A percentile compares a stretch with the other conserved stretches of the same genome.
These are phyloP conservation scores for Sebastes oblongus DNA, from an alignment of 2,797 vertebrate genomes.

Conservation along the genomic window DNA sequence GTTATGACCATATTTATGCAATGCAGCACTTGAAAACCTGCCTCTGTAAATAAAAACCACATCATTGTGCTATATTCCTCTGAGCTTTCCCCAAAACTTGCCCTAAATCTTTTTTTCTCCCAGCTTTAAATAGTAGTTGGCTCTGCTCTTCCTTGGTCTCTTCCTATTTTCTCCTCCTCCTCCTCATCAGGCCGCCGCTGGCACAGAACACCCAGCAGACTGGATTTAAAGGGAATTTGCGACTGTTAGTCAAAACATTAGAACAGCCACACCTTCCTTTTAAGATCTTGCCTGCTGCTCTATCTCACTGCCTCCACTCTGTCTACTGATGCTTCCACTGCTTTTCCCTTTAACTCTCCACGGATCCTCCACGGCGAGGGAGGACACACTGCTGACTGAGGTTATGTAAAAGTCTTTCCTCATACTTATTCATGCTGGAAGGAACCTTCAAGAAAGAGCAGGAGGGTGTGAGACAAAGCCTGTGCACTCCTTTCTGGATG, in stretches of 20 bases:
- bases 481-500: background rate
- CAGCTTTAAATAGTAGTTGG: conserved; percentile 42
- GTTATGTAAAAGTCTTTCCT: conserved; percentile 39
- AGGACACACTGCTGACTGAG: conserved; percentile 48
- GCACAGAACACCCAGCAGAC: conserved; percentile 84
- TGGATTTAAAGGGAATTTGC: conserved; percentile 91
- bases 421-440: conserved; percentile 26
- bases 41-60: conserved; percentile 17
- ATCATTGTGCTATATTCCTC: conserved; percentile 17
- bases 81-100: conserved; percentile 24
- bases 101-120: conserved; percentile 33
- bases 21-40: background rate
- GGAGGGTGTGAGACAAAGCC: background rate
- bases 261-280: conserved; percentile 90
- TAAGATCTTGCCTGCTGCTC: conserved; percentile 89
- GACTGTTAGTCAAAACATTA: conserved; percentile 86
- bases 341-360: conserved; percentile 47
- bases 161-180: conserved; percentile 11
- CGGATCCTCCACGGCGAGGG: conserved; percentile 29
- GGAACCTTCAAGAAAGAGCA: conserved; percentile 8
- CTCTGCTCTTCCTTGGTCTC: conserved; percentile 16
- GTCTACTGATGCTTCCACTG: conserved; percentile 54
- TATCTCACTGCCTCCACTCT: conserved; percentile 73
- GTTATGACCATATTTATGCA: background rate
- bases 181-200: conserved; percentile 30